Evolutionary conservation across 2,888 invertebrate species (phyloP).

Genomic region (Drosophila nr. medialis): DNA sequence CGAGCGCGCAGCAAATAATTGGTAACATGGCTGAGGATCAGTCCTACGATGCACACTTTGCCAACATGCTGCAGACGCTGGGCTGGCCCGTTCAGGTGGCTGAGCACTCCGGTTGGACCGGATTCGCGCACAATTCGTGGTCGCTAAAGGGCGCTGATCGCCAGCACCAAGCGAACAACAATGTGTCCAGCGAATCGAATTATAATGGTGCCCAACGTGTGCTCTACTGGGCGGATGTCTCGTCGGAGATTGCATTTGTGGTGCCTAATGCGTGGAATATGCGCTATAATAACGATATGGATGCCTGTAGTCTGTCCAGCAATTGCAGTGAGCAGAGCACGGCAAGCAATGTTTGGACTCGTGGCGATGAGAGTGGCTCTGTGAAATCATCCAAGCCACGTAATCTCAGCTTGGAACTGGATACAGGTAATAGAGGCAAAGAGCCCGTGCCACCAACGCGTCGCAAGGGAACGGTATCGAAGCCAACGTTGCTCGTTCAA

Average conservation of each 20-base stretch:
- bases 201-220: constrained; percentile 94
- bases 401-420: constrained; percentile 89
- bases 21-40: constrained; percentile 83
- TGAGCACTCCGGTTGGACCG: constrained; percentile 97
- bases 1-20: constrained; percentile 91
- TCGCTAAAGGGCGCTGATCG: constrained; percentile 86
- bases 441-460: constrained; percentile 87
- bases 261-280: constrained; percentile 89
- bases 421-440: constrained; percentile 83
- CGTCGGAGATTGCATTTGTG: constrained; percentile 97
- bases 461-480: constrained; percentile 86
- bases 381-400: constrained; percentile 85
- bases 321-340: constrained; percentile 80
- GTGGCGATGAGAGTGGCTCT: constrained; percentile 58
- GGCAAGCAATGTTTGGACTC: constrained; percentile 76
- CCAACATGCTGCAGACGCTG: constrained; percentile 89
- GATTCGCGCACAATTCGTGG: constrained; percentile 95
- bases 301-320: constrained; percentile 47
- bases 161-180: constrained; percentile 8
- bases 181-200: constrained; percentile 86
- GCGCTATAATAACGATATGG: constrained; percentile 82
- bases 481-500: constrained; percentile 86
- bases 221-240: constrained; percentile 97
- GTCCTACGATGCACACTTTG: constrained; percentile 85
- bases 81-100: constrained; percentile 95